Evolutionary conservation across 2,888 invertebrate genomes (phyloP).

Genomic region (Heliconius hortense): DNA sequence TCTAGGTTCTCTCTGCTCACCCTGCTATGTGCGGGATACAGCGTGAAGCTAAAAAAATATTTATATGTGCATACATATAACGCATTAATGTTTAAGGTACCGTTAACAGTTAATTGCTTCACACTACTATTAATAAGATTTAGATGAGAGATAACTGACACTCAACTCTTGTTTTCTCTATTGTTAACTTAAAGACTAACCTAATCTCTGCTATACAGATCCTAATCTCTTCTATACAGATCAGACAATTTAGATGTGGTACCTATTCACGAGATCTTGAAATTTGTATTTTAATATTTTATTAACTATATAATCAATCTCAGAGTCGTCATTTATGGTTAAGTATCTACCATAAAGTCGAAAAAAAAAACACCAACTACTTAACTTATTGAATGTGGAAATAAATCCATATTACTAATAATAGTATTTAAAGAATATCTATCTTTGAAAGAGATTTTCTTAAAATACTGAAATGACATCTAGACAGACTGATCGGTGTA

Average conservation of each 20-base stretch:
- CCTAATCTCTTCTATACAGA: background rate
- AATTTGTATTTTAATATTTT: too few species aligned
- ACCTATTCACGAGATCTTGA: too few species aligned
- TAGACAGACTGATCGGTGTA: background rate
- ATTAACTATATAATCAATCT: too few species aligned
- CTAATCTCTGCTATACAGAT: background rate
- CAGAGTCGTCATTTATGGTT: background rate
- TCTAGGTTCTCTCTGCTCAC: too few species aligned
- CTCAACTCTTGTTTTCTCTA: slow-evolving; percentile 6
- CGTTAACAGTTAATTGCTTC: slow-evolving; percentile 11
- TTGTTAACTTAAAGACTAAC: background rate
- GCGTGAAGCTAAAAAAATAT: too few species aligned
- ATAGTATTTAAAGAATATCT: background rate
- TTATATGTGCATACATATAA: background rate
- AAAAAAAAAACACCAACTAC: too few species aligned
- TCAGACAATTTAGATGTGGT: too few species aligned
- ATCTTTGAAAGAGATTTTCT: background rate
- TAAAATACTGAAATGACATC: background rate
- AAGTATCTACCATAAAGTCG: too few species aligned
- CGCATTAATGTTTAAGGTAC: background rate
- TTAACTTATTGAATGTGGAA: too few species aligned
- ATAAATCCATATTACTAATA: too few species aligned
- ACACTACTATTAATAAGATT: background rate
- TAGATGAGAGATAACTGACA: slow-evolving; percentile 8
- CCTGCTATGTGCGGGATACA: too few species aligned